phyloP scores from a whole-genome alignment of 2,888 invertebrate genomes.

The Arrhopalites spinosus region DNA sequence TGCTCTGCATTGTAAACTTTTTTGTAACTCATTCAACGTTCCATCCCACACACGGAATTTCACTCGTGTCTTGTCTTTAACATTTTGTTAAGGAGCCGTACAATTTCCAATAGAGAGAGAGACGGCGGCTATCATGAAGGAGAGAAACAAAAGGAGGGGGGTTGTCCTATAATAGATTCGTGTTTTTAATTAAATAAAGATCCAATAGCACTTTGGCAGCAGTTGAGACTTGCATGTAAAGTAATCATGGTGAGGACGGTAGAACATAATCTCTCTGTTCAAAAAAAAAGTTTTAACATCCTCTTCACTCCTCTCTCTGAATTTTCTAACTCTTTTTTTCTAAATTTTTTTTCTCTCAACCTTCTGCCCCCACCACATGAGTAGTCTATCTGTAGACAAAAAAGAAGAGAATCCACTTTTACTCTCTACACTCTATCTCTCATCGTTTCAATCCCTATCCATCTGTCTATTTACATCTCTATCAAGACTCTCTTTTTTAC shows the following conservation, averaged over 20 bases:
- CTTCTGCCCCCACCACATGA: too few species aligned
- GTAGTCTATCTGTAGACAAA: too few species aligned
- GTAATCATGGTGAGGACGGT: constrained; percentile 7
- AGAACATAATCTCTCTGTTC: constrained; percentile 6
- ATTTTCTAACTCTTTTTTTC: not conserved
- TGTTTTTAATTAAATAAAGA: constrained; percentile 51
- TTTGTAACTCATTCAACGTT: too few species aligned
- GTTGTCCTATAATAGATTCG: constrained; percentile 27
- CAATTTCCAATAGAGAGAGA: not conserved
- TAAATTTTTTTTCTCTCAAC: not conserved
- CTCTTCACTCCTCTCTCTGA: not conserved
- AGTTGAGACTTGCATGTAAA: constrained; percentile 28
- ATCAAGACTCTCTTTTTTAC: too few species aligned
- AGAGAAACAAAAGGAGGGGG: constrained; percentile 4
- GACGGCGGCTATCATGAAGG: not conserved
- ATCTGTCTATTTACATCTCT: too few species aligned
- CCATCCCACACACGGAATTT: too few species aligned
- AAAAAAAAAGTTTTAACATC: not conserved
- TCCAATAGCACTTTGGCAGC: constrained; percentile 41
- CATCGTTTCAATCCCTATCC: too few species aligned
- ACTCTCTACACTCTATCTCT: too few species aligned
- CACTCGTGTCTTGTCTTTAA: too few species aligned
- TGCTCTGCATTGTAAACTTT: not conserved
- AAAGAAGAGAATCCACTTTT: too few species aligned
- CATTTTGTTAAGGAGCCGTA: too few species aligned